Evolutionary conservation across 2,888 invertebrate genomes (phyloP), one percentile per base, ranked within the genome.

Genomic region (Biston stratarius): DNA sequence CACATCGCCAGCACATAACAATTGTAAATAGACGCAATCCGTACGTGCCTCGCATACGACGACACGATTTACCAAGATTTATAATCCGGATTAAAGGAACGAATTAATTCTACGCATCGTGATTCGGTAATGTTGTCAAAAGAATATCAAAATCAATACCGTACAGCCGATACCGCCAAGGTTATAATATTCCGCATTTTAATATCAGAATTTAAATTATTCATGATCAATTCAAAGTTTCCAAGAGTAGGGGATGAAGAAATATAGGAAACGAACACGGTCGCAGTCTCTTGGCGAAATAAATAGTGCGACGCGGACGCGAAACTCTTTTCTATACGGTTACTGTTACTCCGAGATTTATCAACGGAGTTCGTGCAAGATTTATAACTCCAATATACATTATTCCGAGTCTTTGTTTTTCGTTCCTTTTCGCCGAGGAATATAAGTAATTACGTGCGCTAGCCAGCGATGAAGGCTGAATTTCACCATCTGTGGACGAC

Each of bases 181-280:
- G 74, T 81, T 80, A 77, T 74, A 81, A 88, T 84, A 83, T 82
- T 84, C 79, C 72, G 80, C 80, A 82, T 83, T 86, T 84, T 83
- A 83, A 83, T 64, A 69, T 69, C 24, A 57, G 78, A 79, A 84
- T 82, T 83, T 83, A 88, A 89, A 87, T 89, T 88, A 92, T 92
- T 92, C 90, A 91, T 90, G 86, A 87, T 84, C 84, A 89, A 88
- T 84, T 83, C 83, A 81, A 88, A 91, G 86, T 91, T 88, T 80
- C 75, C 79, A 74, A 76, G 75, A 77, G 81, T 81, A 83, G 70
- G 79, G 60, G 76, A 78, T 82, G 82, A 81, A 86, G 85, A 86
- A 87, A 87, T 85, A 84, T 87, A 87, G 82, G 79, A 74, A 75
- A 76, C 79, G 78, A 80, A 81, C 80, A 76, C 77, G 75, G 79